phyloP scores from a whole-genome alignment of 2,113 vertebrate genomes.

The Phalacrocorax pelagicus region DNA sequence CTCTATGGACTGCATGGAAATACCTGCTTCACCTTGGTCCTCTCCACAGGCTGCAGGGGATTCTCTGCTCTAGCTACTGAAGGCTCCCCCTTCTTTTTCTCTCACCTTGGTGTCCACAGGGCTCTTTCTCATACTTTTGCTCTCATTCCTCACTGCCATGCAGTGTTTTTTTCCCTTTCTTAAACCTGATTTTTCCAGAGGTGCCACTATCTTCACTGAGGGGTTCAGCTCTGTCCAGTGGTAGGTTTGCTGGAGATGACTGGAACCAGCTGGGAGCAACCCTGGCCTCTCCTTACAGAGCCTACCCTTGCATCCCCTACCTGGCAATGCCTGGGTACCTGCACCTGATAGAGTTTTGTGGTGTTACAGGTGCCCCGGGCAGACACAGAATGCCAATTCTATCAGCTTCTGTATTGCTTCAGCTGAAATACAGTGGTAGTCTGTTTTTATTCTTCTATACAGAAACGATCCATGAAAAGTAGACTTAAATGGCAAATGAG shows the following conservation, averaged over 20 bases:
- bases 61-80: neutral
- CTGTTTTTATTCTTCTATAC: neutral
- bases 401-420: neutral
- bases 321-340: neutral
- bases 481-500: neutral
- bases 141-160: neutral
- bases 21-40: neutral
- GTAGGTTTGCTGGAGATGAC: neutral
- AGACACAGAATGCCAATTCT: neutral
- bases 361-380: neutral
- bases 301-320: neutral
- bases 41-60: neutral
- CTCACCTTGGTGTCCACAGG: neutral
- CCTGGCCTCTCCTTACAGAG: neutral
- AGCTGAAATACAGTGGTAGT: neutral
- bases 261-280: neutral
- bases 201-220: neutral
- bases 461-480: neutral
- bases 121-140: neutral
- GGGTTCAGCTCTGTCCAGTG: neutral
- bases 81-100: neutral
- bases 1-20: neutral
- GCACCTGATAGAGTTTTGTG: neutral
- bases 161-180: neutral
- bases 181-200: neutral